Percentiles rank a stretch among this genome's conserved stretches.
phyloP scores from a whole-genome alignment of 2,797 vertebrate genomes.

The Halcyon smyrnensis region DNA sequence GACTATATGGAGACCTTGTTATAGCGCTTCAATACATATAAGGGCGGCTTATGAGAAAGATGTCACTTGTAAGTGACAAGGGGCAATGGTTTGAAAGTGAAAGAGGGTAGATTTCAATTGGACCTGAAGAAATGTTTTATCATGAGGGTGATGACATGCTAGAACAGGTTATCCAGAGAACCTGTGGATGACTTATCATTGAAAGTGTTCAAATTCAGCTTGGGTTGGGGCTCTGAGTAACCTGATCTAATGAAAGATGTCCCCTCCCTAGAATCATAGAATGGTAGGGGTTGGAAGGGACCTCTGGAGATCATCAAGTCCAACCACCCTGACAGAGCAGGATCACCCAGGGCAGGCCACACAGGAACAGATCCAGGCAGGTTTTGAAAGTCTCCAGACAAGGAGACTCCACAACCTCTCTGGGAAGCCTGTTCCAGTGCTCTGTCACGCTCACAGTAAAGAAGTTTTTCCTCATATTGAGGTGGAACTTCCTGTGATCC shows the following conservation, averaged over 20 bases:
- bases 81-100: not conserved
- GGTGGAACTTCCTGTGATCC: too few species aligned
- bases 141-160: not conserved
- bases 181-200: not conserved
- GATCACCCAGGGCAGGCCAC: too few species aligned
- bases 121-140: not conserved
- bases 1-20: not conserved
- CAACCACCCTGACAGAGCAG: too few species aligned
- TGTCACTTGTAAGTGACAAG: not conserved
- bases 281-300: too few species aligned
- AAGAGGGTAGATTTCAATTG: not conserved
- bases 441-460: too few species aligned
- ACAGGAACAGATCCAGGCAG: too few species aligned
- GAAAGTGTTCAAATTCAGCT: not conserved
- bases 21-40: not conserved
- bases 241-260: not conserved
- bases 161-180: not conserved
- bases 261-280: too few species aligned
- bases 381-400: too few species aligned
- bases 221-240: not conserved
- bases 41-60: not conserved
- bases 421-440: too few species aligned
- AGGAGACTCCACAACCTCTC: too few species aligned
- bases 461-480: too few species aligned
- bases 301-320: too few species aligned